Percentiles rank a stretch among this genome's conserved stretches.
phyloP scores from a whole-genome alignment of 2,113 vertebrate genomes.

The Scartelaos histophorus region DNA sequence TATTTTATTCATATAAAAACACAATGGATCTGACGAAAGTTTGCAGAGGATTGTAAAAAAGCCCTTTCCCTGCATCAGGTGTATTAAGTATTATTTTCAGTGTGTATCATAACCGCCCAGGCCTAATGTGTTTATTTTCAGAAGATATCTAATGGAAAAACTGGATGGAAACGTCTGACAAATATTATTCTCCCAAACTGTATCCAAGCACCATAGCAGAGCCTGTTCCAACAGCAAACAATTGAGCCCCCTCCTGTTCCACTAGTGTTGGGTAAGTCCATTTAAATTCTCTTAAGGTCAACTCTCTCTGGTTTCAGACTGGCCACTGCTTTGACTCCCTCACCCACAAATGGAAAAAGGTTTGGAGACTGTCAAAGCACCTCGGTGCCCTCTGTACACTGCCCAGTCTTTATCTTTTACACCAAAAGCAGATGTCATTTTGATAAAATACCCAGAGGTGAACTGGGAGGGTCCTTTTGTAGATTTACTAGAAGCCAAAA shows the following conservation, averaged over 20 bases:
- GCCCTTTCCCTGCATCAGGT: not conserved
- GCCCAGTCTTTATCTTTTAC: conserved; percentile 2
- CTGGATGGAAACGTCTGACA: conserved; percentile 13
- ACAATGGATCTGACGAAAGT: not conserved
- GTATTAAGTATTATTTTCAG: not conserved
- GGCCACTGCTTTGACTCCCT: conserved; percentile 50
- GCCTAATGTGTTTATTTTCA: conserved; percentile 4
- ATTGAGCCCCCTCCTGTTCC: conserved; percentile 36
- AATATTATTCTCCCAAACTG: conserved; percentile 15
- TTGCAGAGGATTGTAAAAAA: not conserved
- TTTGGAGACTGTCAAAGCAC: conserved; percentile 19
- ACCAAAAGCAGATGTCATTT: conserved; percentile 1
- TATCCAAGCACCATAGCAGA: conserved; percentile 30
- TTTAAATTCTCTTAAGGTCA: conserved; percentile 71
- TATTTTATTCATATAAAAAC: too few relatives aligned
- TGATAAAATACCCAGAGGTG: not conserved
- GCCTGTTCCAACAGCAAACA: conserved; percentile 62
- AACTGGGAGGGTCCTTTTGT: not conserved
- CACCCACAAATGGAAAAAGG: conserved; percentile 56
- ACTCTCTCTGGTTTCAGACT: conserved; percentile 70
- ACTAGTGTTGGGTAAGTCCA: conserved; percentile 56
- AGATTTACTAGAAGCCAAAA: conserved; percentile 22
- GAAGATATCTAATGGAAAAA: conserved; percentile 5
- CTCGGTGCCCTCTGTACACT: not conserved
- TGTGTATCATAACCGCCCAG: not conserved